A percentile compares a stretch with the other conserved stretches of the same genome.
Conservation (phyloP, 2,888 invertebrate species). For the Clunio marinus region DNA sequence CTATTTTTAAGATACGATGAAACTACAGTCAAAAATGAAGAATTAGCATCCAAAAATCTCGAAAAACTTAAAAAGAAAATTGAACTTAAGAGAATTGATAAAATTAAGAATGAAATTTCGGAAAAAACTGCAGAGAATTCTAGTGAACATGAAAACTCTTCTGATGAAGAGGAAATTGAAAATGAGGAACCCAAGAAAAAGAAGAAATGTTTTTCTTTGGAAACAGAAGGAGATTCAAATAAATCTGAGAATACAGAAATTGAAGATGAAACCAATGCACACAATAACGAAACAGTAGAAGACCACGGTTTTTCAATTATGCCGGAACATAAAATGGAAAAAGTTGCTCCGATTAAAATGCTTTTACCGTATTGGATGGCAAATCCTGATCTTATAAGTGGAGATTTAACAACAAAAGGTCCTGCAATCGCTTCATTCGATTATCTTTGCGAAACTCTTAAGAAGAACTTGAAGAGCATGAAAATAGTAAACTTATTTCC, state of each 20-base stretch:
- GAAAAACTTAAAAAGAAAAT: slow-evolving; percentile 59
- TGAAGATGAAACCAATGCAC: slow-evolving; percentile 42
- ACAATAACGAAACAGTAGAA: slow-evolving; percentile 41
- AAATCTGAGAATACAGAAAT: slow-evolving; percentile 25
- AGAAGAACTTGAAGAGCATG: slow-evolving; percentile 62
- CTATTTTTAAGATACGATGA: slow-evolving; percentile 53
- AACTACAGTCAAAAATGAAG: slow-evolving; percentile 48
- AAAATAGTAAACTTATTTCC: slow-evolving; percentile 78
- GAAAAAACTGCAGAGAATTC: slow-evolving; percentile 45
- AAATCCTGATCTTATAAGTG: slow-evolving; percentile 72
- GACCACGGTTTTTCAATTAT: slow-evolving; percentile 56
- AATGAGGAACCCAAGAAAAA: slow-evolving; percentile 39
- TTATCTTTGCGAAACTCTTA: slow-evolving; percentile 61
- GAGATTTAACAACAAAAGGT: slow-evolving; percentile 59
- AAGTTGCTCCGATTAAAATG: slow-evolving; percentile 61
- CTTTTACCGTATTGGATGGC: slow-evolving; percentile 84
- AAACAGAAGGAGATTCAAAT: slow-evolving; percentile 28
- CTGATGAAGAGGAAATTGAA: slow-evolving; percentile 33
- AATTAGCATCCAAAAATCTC: slow-evolving; percentile 57
- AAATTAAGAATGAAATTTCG: slow-evolving; percentile 46
- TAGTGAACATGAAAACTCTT: slow-evolving; percentile 44
- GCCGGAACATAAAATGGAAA: slow-evolving; percentile 60
- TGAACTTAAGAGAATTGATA: slow-evolving; percentile 54
- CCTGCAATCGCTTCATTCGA: slow-evolving; percentile 56
- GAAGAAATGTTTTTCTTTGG: slow-evolving; percentile 39